A percentile compares a stretch with the other conserved stretches of the same genome.
phyloP scores from a whole-genome alignment of 2,797 vertebrate genomes.

The Scolopax bukidnonensis region DNA sequence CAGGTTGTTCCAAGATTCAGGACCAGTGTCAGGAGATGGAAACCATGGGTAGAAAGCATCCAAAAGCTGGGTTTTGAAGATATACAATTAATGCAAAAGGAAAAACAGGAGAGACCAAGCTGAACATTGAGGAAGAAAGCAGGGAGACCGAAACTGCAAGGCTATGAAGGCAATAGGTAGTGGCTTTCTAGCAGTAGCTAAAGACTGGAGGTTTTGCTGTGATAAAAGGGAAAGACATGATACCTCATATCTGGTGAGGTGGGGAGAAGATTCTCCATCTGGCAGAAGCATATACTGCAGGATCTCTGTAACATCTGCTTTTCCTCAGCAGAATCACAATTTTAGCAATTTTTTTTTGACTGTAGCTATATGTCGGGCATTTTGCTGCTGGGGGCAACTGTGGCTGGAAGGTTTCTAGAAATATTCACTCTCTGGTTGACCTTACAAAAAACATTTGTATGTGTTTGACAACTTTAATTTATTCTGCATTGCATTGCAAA shows the following conservation, averaged over 20 bases:
- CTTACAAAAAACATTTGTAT: not conserved
- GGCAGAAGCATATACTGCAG: not conserved
- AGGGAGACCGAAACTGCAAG: not conserved
- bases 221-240: not conserved
- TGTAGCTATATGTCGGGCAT: not conserved
- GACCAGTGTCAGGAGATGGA: not conserved
- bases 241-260: not conserved
- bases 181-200: not conserved
- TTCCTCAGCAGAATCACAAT: not conserved
- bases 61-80: not conserved
- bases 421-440: conserved; percentile 11
- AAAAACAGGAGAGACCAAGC: not conserved
- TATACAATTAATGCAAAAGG: not conserved
- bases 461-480: conserved; percentile 32
- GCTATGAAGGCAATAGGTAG: not conserved
- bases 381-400: not conserved
- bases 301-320: not conserved
- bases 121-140: not conserved
- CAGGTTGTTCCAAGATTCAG: not conserved
- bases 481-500: conserved; percentile 31
- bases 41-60: not conserved
- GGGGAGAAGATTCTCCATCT: not conserved
- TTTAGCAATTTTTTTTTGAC: not conserved
- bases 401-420: not conserved
- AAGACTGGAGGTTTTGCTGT: not conserved